Base-by-base conservation (phyloP, 2,888 invertebrate genomes). In the Branchipolynoe longqiensis region DNA sequence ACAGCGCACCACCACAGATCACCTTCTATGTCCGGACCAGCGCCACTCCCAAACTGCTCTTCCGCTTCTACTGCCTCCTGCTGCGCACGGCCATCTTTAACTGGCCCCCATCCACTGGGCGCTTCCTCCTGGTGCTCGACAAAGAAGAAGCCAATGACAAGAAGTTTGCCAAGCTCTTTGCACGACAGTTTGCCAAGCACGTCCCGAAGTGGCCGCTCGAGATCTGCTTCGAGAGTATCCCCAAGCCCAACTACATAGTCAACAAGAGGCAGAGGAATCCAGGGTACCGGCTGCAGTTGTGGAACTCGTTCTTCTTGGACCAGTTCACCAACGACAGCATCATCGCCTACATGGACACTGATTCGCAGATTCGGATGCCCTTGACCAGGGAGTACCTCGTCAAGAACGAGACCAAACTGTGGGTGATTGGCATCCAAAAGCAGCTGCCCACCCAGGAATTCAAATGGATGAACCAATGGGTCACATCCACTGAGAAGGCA, bases 321-420 rank as follows among this genome's bases (percentile, higher is more conserved):
- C 14, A 31, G 31, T 62, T 31, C 25, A 62, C 62, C 1, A 25
- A 62, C 14, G 4, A 18, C 3, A 25, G 28, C 12, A 28, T 62
- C 31, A 25, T 62, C 2, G 62, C 62, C 2, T 62, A 62, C 62
- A 62, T 62, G 62, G 62, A 62, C 25, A 62, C 62, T 1, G 62
- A 62, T 14, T 31, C 62, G 6, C 62, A 62, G 31, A 31, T 62
- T 62, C 28, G 25, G 62, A 62, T 25, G 12, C 62, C 62, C 25
- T 31, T 62, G 62, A 62, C 62, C 1, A 62, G 31, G 14, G 62
- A 62, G 31, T 62, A 62, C 31, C n/a, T 62, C 14, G 25, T n/a
- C 62, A 62, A 59, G 25, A 59, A n/a, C 3, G 62, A 31, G 12
- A 25, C 28, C 14, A 62, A 14, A 62, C 25, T 62, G 25, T 31